Evolutionary conservation across 2,888 invertebrate species (phyloP), one percentile per base, ranked within the genome.

Genomic region (Cerceris ruficornis): DNA sequence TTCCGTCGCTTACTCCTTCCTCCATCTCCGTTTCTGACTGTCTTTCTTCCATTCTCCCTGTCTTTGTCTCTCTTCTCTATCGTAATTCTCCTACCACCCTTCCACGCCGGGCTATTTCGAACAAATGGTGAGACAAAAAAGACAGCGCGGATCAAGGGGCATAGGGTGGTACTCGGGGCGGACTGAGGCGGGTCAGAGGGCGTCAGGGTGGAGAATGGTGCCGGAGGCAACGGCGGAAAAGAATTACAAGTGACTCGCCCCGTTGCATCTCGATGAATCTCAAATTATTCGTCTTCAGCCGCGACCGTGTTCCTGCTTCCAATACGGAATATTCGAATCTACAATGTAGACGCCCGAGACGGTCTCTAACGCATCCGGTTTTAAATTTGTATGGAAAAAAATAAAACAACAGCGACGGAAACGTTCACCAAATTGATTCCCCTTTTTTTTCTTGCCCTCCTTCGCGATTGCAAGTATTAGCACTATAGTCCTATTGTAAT

Each of bases 231-330:
- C 82, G 86, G 80, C 85, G 85, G 88, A 89, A 91, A 91, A 90
- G 91, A 92, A 92, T 92, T 91, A 90, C 91, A 91, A 92, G 90
- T 90, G 90, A 88, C 85, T 89, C 87, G 88, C 86, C 86, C 83
- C 81, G 85, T 83, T 90, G 90, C 90, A 89, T 90, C 88, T 81
- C 89, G 89, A 91, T 92, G 91, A 91, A 91, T 91, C 88, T 89
- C 86, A 88, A 90, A 91, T 92, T 91, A 91, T 91, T 91, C 90
- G 86, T 86, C 82, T 80, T 79, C 75, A 78, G 14, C 39, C 68
- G 73, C 61, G 66, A 55, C 67, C 60, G 64, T 64, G 69, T 75
- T 75, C 55, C 69, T 42, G n/a, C 70, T 60, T 61, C 68, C 74
- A 69, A 81, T 81, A 66, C 73, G 57, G 17, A 57, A 60, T 28